These are phyloP conservation scores for Andrena fulva DNA, from an alignment of 2,888 invertebrate species.

Conservation along the genomic window DNA sequence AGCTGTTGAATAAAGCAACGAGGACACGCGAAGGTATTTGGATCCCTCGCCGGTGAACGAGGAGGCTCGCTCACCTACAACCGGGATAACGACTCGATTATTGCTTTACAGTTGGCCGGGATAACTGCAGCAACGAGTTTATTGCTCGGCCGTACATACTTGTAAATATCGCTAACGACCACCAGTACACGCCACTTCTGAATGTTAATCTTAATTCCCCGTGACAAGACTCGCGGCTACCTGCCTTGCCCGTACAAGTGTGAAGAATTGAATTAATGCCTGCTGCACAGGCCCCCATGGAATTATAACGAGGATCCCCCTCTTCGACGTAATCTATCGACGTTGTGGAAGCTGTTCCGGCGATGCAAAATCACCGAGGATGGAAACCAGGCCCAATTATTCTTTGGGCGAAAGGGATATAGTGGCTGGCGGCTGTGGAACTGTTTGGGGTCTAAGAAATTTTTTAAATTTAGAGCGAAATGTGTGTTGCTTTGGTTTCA, in stretches of 20 bases:
- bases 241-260: slow-evolving; percentile 67
- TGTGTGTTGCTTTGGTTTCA: background rate
- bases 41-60: slow-evolving; percentile 35
- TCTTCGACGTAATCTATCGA: slow-evolving; percentile 24
- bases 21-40: slow-evolving; percentile 23
- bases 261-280: slow-evolving; percentile 71
- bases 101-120: slow-evolving; percentile 71
- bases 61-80: slow-evolving; percentile 62
- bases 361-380: background rate
- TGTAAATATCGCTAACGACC: slow-evolving; percentile 75
- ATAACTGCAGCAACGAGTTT: slow-evolving; percentile 73
- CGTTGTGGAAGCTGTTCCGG: background rate
- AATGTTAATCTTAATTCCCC: slow-evolving; percentile 75
- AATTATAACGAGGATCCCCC: slow-evolving; percentile 57
- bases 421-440: background rate
- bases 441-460: background rate
- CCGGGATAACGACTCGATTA: slow-evolving; percentile 78
- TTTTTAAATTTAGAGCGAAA: background rate
- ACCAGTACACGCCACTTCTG: slow-evolving; percentile 65
- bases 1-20: slow-evolving; percentile 28
- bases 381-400: background rate
- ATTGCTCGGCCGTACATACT: slow-evolving; percentile 68
- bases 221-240: slow-evolving; percentile 72
- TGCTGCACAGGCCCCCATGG: slow-evolving; percentile 52
- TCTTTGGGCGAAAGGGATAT: background rate